These are phyloP conservation scores for Drosophila tristis DNA, from an alignment of 1,140 invertebrate species.

Conservation along the genomic window DNA sequence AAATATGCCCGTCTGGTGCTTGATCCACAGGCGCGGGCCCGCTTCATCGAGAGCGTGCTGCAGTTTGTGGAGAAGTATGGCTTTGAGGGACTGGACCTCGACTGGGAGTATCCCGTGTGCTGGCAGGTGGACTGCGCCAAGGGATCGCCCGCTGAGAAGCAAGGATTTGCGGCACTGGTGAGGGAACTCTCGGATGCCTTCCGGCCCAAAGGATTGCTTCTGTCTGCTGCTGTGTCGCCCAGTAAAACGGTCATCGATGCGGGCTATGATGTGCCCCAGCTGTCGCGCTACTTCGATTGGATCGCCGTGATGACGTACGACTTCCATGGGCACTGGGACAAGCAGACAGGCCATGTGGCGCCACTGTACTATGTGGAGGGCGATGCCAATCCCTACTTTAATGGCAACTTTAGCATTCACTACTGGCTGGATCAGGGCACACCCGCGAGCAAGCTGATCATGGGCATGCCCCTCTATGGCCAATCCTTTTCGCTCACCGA, in stretches of 20 bases:
- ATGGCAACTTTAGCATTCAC: constrained; percentile 92
- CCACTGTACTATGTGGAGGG: constrained; percentile 91
- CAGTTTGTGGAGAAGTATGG: constrained; percentile 91
- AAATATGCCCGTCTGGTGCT: constrained; percentile 94
- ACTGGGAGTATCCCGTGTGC: constrained; percentile 93
- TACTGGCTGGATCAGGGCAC: constrained; percentile 93
- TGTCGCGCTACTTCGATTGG: constrained; percentile 92
- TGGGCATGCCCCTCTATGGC: constrained; percentile 94
- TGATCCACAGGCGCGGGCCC: constrained; percentile 88
- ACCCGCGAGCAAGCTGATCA: constrained; percentile 89
- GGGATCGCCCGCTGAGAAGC: constrained; percentile 90
- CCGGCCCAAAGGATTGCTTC: constrained; percentile 88
- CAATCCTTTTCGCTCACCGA: constrained; percentile 91
- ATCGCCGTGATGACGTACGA: constrained; percentile 96
- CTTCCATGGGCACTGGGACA: constrained; percentile 96
- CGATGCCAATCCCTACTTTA: constrained; percentile 90
- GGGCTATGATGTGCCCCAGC: constrained; percentile 91
- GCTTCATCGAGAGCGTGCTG: constrained; percentile 90
- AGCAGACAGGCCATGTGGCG: constrained; percentile 93
- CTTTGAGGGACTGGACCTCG: constrained; percentile 94
- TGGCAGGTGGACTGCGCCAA: constrained; percentile 92
- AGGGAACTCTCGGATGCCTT: constrained; percentile 90
- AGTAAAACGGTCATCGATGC: constrained; percentile 92
- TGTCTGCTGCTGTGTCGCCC: constrained; percentile 93
- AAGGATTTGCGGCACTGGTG: constrained; percentile 89